Evolutionary conservation across 2,113 vertebrate genomes (phyloP).

Genomic region (Herpailurus yagouaroundi): DNA sequence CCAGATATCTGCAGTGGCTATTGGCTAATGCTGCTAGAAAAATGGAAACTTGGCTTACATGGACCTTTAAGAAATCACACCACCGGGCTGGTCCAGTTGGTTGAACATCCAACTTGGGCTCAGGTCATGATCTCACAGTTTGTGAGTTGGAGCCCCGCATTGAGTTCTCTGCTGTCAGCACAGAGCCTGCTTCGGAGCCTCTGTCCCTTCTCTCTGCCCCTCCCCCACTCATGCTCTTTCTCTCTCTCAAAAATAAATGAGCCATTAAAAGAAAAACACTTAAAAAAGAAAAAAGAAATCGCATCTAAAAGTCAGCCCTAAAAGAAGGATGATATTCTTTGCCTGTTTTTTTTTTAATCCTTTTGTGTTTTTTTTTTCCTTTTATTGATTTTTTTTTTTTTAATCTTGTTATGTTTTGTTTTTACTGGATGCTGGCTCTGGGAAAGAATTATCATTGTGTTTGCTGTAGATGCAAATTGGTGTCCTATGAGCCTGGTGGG

Average conservation of each 20-base stretch:
- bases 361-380: not conserved
- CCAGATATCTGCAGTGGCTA: not conserved
- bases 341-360: not conserved
- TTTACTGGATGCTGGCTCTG: not conserved
- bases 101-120: too few relatives aligned
- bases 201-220: too few relatives aligned
- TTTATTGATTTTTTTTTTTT: not conserved
- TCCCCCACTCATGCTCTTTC: too few relatives aligned
- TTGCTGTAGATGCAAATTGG: not conserved
- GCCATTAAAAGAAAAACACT: too few relatives aligned
- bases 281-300: not conserved
- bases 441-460: not conserved
- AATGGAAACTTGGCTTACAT: not conserved
- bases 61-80: not conserved
- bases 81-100: too few relatives aligned
- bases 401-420: not conserved
- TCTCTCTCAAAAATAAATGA: too few relatives aligned
- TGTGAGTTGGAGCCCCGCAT: too few relatives aligned
- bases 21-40: not conserved
- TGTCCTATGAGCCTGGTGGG: not conserved
- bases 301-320: not conserved
- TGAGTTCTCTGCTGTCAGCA: too few relatives aligned
- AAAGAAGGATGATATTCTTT: not conserved
- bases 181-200: too few relatives aligned
- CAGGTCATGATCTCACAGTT: too few relatives aligned